phyloP scores from a whole-genome alignment of 2,113 vertebrate species.

The Daubentonia madagascariensis region DNA sequence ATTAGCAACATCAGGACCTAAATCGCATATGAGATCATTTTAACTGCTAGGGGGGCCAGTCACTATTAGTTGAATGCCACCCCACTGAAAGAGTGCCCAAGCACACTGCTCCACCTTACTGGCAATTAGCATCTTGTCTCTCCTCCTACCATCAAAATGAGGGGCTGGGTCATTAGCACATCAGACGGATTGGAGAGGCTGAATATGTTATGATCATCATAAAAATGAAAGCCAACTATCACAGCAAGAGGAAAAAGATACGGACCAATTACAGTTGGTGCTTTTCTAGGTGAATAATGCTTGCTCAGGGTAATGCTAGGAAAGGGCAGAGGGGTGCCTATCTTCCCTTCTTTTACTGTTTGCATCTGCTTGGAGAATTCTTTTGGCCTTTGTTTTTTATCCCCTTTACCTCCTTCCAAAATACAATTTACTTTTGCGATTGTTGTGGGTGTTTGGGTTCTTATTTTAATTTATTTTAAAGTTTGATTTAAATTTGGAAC shows the following conservation, averaged over 20 bases:
- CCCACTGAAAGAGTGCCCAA: not conserved
- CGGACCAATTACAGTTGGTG: not conserved
- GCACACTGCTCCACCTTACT: not conserved
- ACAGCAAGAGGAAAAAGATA: not conserved
- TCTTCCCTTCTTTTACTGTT: not conserved
- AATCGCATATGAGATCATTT: not conserved
- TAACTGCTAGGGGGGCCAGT: not conserved
- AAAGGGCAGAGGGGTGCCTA: not conserved
- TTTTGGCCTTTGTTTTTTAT: conserved; percentile 41
- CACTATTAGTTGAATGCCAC: not conserved
- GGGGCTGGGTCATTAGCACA: too few relatives aligned
- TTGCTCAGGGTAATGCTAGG: not conserved
- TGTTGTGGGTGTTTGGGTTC: conserved; percentile 74
- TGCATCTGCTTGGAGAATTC: not conserved
- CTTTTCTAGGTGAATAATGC: not conserved
- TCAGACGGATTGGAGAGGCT: not conserved
- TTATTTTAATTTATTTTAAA: conserved; percentile 78
- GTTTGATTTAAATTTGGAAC: conserved; percentile 80
- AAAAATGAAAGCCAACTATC: not conserved
- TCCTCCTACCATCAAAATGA: not conserved
- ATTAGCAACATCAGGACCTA: not conserved
- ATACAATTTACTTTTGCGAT: conserved; percentile 67
- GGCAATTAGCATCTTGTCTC: not conserved
- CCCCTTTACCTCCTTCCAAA: conserved; percentile 55
- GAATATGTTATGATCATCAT: not conserved